Percentiles rank a stretch among this genome's conserved stretches.
Evolutionary conservation across 2,888 invertebrate genomes (phyloP).

Genomic region (Copidosoma aretas): DNA sequence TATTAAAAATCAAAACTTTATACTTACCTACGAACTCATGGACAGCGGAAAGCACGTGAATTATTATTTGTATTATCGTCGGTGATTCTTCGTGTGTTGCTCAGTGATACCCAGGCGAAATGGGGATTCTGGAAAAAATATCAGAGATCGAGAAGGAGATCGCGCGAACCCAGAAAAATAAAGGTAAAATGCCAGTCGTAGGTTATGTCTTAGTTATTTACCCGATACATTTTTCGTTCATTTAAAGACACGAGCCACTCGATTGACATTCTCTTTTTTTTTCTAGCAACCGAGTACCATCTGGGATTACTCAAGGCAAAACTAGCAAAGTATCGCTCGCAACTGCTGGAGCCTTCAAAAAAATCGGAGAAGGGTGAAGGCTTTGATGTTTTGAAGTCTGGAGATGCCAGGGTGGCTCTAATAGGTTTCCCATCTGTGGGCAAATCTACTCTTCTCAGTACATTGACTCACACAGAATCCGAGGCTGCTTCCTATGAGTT

Average conservation of each 20-base stretch:
- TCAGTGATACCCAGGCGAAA: constrained; percentile 57
- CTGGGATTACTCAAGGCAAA: constrained; percentile 97
- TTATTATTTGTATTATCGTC: constrained; percentile 9
- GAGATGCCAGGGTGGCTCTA: constrained; percentile 96
- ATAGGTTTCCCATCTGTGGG: constrained; percentile 99
- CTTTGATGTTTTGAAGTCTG: constrained; percentile 98
- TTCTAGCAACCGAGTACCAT: constrained; percentile 96
- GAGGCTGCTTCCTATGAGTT: constrained; percentile 99
- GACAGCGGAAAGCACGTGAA: constrained; percentile 22
- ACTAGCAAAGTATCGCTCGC: constrained; percentile 92
- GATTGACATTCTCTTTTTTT: background rate
- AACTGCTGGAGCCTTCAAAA: constrained; percentile 91
- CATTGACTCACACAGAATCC: constrained; percentile 93
- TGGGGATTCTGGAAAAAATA: constrained; percentile 99
- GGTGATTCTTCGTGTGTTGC: constrained; percentile 22
- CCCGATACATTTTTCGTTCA: too few species aligned
- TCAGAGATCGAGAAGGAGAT: constrained; percentile 99
- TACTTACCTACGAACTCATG: too few species aligned
- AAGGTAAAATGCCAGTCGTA: constrained; percentile 71
- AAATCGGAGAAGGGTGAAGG: constrained; percentile 96
- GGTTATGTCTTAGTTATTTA: constrained; percentile 25
- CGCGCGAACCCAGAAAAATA: constrained; percentile 97
- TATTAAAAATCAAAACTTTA: too few species aligned
- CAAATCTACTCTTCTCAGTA: constrained; percentile 95
- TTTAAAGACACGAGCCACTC: background rate